These are phyloP conservation scores for Delichon dasypus DNA, from an alignment of 2,797 vertebrate species.

Conservation along the genomic window DNA sequence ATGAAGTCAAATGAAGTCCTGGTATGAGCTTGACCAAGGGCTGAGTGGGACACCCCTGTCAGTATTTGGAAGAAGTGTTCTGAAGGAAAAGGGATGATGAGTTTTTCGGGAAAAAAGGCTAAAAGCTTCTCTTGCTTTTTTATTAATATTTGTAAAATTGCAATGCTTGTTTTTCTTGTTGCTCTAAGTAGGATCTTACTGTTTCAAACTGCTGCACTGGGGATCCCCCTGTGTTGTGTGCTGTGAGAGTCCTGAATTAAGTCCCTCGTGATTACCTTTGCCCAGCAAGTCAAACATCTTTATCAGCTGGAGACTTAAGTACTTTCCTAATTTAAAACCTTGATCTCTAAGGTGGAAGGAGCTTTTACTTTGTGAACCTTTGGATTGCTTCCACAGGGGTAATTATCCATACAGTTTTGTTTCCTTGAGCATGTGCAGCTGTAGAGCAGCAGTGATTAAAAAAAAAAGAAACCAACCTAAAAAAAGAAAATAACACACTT, in stretches of 20 bases:
- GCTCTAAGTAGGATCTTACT: neutral
- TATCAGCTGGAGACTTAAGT: neutral
- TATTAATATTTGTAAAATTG: neutral
- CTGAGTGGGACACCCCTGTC: neutral
- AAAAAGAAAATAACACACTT: neutral
- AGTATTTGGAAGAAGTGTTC: neutral
- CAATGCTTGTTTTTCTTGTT: neutral
- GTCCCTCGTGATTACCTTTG: neutral
- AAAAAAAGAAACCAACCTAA: neutral
- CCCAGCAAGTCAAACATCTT: neutral
- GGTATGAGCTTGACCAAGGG: neutral
- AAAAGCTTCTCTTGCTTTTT: slow-evolving; percentile 2
- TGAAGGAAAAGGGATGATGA: neutral
- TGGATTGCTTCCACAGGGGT: neutral
- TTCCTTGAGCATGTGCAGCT: neutral
- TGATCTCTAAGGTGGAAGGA: slow-evolving; percentile 24
- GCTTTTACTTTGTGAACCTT: neutral
- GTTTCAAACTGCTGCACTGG: neutral
- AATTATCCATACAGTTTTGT: slow-evolving; percentile 8
- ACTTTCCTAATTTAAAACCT: slow-evolving; percentile 37
- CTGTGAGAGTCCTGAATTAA: neutral
- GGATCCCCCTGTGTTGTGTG: neutral
- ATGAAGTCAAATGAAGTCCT: neutral
- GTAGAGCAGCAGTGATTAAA: neutral
- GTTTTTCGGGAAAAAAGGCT: neutral